phyloP scores from a whole-genome alignment of 2,113 vertebrate genomes.

The Asarcornis scutulata region DNA sequence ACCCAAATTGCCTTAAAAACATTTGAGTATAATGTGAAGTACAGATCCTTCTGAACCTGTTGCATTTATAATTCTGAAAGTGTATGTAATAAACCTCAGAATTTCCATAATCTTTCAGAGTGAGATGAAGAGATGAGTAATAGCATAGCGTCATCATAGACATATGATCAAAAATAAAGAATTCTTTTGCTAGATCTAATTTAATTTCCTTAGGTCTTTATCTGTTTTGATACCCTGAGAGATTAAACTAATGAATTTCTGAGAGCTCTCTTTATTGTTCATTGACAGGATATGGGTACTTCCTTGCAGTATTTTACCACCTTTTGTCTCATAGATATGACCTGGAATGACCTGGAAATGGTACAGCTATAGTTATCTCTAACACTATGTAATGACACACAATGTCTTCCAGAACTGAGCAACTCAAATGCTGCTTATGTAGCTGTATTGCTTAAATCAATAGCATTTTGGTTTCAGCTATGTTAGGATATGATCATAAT shows the following conservation, averaged over 20 bases:
- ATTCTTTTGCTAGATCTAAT: neutral
- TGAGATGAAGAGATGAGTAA: neutral
- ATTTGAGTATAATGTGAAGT: neutral
- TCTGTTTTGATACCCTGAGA: neutral
- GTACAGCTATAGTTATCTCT: neutral
- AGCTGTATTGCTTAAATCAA: neutral
- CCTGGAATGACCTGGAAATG: neutral
- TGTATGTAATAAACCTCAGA: neutral
- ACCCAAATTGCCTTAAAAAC: neutral
- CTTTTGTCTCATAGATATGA: accelerated
- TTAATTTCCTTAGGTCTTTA: neutral
- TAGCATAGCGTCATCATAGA: neutral
- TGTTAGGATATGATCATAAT: neutral
- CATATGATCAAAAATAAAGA: neutral
- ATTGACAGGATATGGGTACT: neutral
- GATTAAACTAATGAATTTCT: neutral
- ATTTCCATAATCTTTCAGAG: neutral
- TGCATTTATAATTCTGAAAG: neutral
- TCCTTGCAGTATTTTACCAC: neutral
- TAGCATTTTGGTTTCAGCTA: neutral
- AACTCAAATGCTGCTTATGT: neutral
- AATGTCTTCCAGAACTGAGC: neutral
- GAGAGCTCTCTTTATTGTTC: neutral
- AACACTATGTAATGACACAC: neutral
- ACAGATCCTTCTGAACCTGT: neutral